Conservation (phyloP, 2,888 invertebrate species). For the Sinhomidia bicolor region DNA sequence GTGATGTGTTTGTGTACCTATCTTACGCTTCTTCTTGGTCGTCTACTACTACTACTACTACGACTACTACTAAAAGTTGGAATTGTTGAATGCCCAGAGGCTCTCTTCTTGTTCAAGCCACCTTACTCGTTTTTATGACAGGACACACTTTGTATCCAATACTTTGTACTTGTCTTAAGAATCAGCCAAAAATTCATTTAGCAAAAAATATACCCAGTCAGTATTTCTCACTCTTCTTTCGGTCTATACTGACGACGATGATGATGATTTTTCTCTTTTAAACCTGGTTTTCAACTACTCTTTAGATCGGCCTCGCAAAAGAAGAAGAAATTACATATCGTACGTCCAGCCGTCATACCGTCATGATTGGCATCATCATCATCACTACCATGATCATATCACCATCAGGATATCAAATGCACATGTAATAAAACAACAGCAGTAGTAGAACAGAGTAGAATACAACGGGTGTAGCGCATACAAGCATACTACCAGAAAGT, state of each 20-base stretch:
- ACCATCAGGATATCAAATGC: slow-evolving; percentile 1
- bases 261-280: slow-evolving; percentile 27
- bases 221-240: neutral
- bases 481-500: neutral
- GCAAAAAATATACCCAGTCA: slow-evolving; percentile 55
- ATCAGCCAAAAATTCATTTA: slow-evolving; percentile 21
- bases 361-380: neutral
- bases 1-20: neutral
- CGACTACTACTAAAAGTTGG: neutral
- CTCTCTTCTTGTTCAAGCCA: slow-evolving; percentile 23
- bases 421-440: neutral
- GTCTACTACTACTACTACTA: too few species aligned
- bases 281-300: slow-evolving; percentile 20
- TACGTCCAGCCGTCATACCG: slow-evolving; percentile 52
- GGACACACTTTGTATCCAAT: slow-evolving; percentile 36
- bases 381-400: neutral
- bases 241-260: neutral
- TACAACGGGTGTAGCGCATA: neutral
- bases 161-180: slow-evolving; percentile 32
- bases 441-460: neutral
- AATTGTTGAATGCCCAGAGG: slow-evolving; percentile 48
- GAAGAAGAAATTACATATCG: slow-evolving; percentile 34
- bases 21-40: too few species aligned
- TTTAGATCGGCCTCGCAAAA: slow-evolving; percentile 39
- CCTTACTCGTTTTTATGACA: slow-evolving; percentile 36